Evolutionary conservation across 2,113 vertebrate genomes (phyloP).

Genomic region (Fregetta grallaria): DNA sequence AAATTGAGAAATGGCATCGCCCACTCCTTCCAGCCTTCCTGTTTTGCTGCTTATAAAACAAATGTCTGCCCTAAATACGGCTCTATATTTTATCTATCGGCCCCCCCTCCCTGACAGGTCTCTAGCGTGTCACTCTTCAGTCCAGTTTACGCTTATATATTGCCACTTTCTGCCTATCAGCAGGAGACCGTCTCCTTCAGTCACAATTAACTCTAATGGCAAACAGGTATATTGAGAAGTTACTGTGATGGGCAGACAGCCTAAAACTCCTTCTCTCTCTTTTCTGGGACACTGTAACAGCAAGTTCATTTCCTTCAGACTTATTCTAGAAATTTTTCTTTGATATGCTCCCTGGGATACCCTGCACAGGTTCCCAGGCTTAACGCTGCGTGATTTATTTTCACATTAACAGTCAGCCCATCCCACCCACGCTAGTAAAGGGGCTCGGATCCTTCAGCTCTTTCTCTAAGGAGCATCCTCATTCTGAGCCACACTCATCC

Average conservation of each 20-base stretch:
- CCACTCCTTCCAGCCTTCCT: background rate
- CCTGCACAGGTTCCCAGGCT: background rate
- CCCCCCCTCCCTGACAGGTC: background rate
- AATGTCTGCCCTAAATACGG: background rate
- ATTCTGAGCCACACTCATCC: background rate
- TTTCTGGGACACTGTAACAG: background rate
- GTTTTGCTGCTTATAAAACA: background rate
- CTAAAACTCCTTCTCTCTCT: background rate
- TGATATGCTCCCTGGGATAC: background rate
- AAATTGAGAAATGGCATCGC: rapidly evolving
- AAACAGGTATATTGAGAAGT: background rate
- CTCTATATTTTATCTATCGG: background rate
- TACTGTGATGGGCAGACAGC: background rate
- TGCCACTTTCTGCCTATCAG: background rate
- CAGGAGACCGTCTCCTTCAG: rapidly evolving
- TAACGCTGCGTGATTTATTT: rapidly evolving
- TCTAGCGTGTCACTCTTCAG: rapidly evolving
- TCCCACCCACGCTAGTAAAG: background rate
- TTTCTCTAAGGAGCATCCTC: background rate
- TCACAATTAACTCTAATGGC: background rate
- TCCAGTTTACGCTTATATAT: background rate
- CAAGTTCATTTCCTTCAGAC: background rate
- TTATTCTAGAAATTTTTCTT: background rate
- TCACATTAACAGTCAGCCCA: background rate
- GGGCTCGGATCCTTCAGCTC: background rate